Conservation (phyloP, 92 coral and sea anemone genomes). For the Actinernus sp. region DNA sequence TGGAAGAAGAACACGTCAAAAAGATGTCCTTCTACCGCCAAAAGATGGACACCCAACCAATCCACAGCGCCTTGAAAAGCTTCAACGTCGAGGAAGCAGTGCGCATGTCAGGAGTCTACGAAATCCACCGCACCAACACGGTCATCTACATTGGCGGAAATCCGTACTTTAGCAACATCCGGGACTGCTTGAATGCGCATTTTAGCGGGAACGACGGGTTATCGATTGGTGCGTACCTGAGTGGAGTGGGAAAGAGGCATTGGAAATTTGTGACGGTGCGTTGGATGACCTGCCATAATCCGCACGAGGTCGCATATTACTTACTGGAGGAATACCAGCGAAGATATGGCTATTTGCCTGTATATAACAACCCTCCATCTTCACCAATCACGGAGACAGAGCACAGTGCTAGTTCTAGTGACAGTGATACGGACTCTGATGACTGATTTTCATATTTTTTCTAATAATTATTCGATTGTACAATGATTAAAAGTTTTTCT, state of each 20-base stretch:
- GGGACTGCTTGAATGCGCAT: constrained; percentile 98
- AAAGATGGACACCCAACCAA: constrained; percentile 73
- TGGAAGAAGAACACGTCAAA: constrained; percentile 69
- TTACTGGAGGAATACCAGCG: constrained; percentile 90
- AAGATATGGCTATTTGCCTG: constrained; percentile 78
- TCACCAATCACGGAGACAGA: constrained; percentile 5
- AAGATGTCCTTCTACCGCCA: constrained; percentile 69
- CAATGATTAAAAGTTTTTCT: no score
- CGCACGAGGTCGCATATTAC: constrained; percentile 96
- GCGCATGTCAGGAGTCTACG: constrained; percentile 95
- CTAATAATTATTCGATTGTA: no score
- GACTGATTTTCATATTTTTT: neutral
- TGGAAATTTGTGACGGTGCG: constrained; percentile 87
- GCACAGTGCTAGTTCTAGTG: constrained; percentile 12
- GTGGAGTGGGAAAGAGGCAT: constrained; percentile 76
- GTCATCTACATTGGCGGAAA: constrained; percentile 98
- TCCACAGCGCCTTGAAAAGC: constrained; percentile 90
- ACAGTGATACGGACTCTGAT: constrained; percentile 39
- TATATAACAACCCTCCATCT: constrained; percentile 84
- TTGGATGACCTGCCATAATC: constrained; percentile 92
- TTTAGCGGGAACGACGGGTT: constrained; percentile 99
- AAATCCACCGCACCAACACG: constrained; percentile 66
- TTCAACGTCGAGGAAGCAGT: constrained; percentile 92
- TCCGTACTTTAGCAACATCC: constrained; percentile 96
- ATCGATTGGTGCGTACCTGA: constrained; percentile 92